Evolutionary conservation across 2,888 invertebrate species (phyloP).

Genomic region (Plagodis dolabraria): DNA sequence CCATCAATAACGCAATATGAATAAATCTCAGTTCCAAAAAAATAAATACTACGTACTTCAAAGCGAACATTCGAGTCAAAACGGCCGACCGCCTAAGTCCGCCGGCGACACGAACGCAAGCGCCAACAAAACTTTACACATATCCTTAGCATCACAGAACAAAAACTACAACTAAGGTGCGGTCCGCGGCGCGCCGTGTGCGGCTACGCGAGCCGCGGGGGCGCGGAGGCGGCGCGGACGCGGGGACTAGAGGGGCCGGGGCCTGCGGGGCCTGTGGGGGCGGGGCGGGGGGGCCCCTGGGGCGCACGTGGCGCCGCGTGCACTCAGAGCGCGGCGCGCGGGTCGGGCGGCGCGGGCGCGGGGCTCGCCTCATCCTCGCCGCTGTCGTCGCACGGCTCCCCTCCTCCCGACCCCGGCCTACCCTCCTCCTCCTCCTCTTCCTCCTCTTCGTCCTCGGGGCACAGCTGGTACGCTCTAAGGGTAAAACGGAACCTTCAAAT

Average conservation of each 20-base stretch:
- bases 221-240: conserved; percentile 29
- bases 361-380: conserved; percentile 39
- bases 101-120: conserved; percentile 49
- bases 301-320: conserved; percentile 40
- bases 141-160: conserved; percentile 76
- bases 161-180: conserved; percentile 65
- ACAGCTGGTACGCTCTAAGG: conserved; percentile 75
- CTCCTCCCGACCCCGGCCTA: conserved; percentile 56
- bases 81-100: conserved; percentile 19
- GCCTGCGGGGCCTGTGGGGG: conserved; percentile 31
- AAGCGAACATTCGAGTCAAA: conserved; percentile 56
- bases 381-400: conserved; percentile 58
- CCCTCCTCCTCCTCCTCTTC: conserved; percentile 71
- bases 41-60: conserved; percentile 79
- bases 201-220: conserved; percentile 19
- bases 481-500: too few relatives aligned
- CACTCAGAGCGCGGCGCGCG: conserved; percentile 25
- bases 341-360: conserved; percentile 30
- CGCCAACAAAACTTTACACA: conserved; percentile 61
- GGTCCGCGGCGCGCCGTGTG: conserved; percentile 27
- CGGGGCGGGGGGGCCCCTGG: conserved; percentile 25
- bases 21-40: conserved; percentile 63
- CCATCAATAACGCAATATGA: conserved; percentile 58
- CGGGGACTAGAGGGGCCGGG: conserved; percentile 15
- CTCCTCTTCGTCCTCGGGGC: conserved; percentile 80